phyloP scores from a whole-genome alignment of 2,113 vertebrate genomes.

The Callaeas wilsoni region DNA sequence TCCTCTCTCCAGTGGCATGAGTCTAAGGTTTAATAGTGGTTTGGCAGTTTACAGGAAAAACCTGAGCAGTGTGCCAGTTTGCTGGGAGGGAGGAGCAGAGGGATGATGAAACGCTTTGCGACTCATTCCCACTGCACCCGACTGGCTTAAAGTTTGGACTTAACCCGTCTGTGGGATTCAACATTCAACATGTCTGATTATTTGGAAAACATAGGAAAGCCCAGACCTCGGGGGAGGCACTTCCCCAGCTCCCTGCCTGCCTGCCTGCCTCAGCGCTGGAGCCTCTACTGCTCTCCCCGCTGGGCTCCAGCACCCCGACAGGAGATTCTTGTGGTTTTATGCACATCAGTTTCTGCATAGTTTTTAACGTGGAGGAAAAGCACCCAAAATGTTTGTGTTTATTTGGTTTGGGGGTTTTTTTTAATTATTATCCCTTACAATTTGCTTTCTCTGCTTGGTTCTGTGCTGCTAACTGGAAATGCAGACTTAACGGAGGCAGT shows the following conservation, averaged over 20 bases:
- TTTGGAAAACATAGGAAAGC: not conserved
- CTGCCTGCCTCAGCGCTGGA: not conserved
- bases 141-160: not conserved
- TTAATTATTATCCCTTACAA: not conserved
- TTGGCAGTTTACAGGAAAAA: constrained; percentile 48
- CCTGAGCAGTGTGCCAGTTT: not conserved
- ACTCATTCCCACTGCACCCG: not conserved
- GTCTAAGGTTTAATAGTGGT: constrained; percentile 10
- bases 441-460: not conserved
- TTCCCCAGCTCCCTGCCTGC: not conserved
- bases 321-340: not conserved
- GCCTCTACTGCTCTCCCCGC: accelerated
- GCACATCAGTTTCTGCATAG: not conserved
- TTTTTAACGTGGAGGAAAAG: not conserved
- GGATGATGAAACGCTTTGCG: not conserved
- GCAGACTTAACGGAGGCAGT: not conserved
- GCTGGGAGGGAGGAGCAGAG: not conserved
- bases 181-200: accelerated
- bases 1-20: not conserved
- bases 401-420: not conserved
- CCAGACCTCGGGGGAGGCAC: not conserved
- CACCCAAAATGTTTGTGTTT: not conserved
- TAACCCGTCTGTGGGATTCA: not conserved
- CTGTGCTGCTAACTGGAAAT: not conserved
- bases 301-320: accelerated